Base-by-base conservation (phyloP, 2,113 vertebrate species). In the Takifugu flavidus region DNA sequence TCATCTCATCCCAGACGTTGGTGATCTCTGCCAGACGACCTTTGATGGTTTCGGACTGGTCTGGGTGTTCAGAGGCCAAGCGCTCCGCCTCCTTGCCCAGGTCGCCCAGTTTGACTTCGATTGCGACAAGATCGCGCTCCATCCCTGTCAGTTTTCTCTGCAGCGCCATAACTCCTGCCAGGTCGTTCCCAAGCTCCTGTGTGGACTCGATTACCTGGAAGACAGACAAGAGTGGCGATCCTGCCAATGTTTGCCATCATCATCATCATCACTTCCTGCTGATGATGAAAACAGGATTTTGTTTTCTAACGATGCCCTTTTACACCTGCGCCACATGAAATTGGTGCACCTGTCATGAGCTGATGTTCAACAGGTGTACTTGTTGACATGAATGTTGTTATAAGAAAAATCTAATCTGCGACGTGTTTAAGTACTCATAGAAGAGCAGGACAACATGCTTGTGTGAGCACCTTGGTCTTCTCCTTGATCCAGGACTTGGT, bases 401-500 rank as follows among this genome's bases (percentile, higher is more conserved):
- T 20, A 20, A 4, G 42, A 13, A 43, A 13, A 8, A 7, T 43
- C 42, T 8, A 2, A 12, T 8, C 43, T 45, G 43, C 3, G 43
- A 8, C 13, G 43, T 45, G 43, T 45, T 45, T 45, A 45, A 5
- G 31, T 34, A 34, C 31, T 6, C 5, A 7, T 34, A 7, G 4
- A 34, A 5, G 28, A 29, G 28, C 28, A 29, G 28, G 3, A 11
- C 7, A 11, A 39, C 34, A 39, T 39, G 15, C 6, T 25, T 8
- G 8, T 13, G 25, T 5, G 0, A 0, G 34, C 75, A 89, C 87
- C 91, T 99, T 99, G 87, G 96, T 99, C 89, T 99, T 99, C 86
- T 99, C 97, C 28, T 95, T 94, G 85, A 99, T 99, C 97, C 97
- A 99, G 45, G 96, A 98, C 79, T 99, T 99, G 82, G 97, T 99